Conservation (phyloP, 1,140 invertebrate genomes). For the Brachionus paranguensis region DNA sequence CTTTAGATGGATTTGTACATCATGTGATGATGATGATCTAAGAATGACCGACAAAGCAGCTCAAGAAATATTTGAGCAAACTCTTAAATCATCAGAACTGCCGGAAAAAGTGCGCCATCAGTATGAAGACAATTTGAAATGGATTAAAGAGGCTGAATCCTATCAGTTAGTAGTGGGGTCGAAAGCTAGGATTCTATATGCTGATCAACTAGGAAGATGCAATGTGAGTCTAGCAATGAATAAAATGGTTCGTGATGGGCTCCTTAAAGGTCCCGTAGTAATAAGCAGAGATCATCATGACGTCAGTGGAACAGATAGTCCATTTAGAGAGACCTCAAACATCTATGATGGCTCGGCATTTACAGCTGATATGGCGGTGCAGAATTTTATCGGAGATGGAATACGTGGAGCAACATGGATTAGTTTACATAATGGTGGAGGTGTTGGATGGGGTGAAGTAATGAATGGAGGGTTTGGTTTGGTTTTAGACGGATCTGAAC, state of each 20-base stretch:
- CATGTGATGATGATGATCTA: conserved; percentile 59
- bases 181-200: conserved; percentile 65
- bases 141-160: conserved; percentile 62
- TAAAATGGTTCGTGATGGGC: conserved; percentile 3
- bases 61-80: conserved; percentile 56
- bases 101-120: conserved; percentile 57
- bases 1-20: conserved; percentile 65
- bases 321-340: conserved; percentile 66
- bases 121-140: conserved; percentile 63
- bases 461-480: conserved; percentile 68
- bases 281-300: conserved; percentile 67
- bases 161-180: conserved; percentile 65
- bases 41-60: conserved; percentile 62
- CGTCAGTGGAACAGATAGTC: conserved; percentile 66
- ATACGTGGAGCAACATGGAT: conserved; percentile 68
- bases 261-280: conserved; percentile 60
- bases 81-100: conserved; percentile 48
- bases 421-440: conserved; percentile 66
- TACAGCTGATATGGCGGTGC: conserved; percentile 67
- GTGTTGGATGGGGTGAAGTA: conserved; percentile 67
- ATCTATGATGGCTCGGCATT: conserved; percentile 65
- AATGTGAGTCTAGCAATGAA: conserved; percentile 48
- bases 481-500: conserved; percentile 62
- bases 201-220: conserved; percentile 58
- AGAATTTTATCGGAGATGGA: conserved; percentile 65